These are phyloP conservation scores for Kryptopterus vitreolus DNA, from an alignment of 2,797 vertebrate species.

Conservation along the genomic window DNA sequence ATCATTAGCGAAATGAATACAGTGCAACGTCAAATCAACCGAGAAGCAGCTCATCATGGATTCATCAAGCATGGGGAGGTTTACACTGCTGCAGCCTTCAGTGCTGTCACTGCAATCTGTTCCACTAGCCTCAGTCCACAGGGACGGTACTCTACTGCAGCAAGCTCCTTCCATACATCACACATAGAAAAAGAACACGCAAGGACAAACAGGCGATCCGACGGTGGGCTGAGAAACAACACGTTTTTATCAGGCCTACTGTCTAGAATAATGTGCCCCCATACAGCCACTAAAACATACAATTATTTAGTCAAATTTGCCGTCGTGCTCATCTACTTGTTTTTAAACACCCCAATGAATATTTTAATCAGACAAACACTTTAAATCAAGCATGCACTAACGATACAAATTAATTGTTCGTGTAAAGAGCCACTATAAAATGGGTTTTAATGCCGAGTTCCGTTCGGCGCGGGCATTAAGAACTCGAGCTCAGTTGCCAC, in stretches of 20 bases:
- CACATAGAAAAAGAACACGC: constrained; percentile 33
- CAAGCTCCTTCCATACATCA: constrained; percentile 68
- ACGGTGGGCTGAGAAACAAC: constrained; percentile 62
- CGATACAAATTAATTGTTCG: constrained; percentile 9
- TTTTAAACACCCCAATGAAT: neutral
- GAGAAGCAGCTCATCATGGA: constrained; percentile 56
- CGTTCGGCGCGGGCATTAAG: constrained; percentile 27
- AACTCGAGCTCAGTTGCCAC: constrained; percentile 28
- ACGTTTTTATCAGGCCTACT: constrained; percentile 62
- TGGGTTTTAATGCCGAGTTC: constrained; percentile 14
- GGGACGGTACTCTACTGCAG: constrained; percentile 61
- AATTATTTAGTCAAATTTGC: constrained; percentile 39
- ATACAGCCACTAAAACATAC: constrained; percentile 35
- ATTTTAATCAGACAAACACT: constrained; percentile 23
- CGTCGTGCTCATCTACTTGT: constrained; percentile 12
- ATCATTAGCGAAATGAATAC: constrained; percentile 30
- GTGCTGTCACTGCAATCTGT: constrained; percentile 69
- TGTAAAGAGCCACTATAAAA: constrained; percentile 21
- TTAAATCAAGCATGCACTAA: constrained; percentile 19
- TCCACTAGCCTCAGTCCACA: constrained; percentile 67
- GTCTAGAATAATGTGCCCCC: constrained; percentile 66
- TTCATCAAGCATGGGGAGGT: constrained; percentile 57
- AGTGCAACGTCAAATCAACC: constrained; percentile 24
- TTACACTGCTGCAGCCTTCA: constrained; percentile 52
- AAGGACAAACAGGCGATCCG: constrained; percentile 63